Base-by-base conservation (phyloP, 2,888 invertebrate genomes). In the Ormia ochracea region DNA sequence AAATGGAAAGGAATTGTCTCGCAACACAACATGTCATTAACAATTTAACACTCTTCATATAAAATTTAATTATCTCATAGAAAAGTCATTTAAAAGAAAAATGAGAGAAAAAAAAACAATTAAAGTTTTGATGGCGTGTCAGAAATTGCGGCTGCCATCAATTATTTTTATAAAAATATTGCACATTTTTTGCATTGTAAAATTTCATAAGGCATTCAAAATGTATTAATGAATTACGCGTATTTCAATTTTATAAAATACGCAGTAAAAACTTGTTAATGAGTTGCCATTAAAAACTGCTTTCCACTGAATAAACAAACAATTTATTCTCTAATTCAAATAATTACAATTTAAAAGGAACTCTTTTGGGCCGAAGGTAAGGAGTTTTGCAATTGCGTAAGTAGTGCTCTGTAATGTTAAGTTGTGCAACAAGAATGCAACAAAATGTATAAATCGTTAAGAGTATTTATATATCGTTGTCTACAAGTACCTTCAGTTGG, bases 401-500 rank as follows among this genome's bases (percentile, higher is more conserved):
- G n/a, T n/a, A n/a, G n/a, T n/a, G n/a, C n/a, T n/a, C n/a, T n/a
- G n/a, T n/a, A n/a, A n/a, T n/a, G n/a, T n/a, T n/a, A n/a, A n/a
- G n/a, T n/a, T n/a, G n/a, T n/a, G n/a, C n/a, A n/a, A n/a, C n/a
- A n/a, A n/a, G n/a, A n/a, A n/a, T n/a, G n/a, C n/a, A n/a, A n/a
- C n/a, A n/a, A n/a, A n/a, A n/a, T n/a, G n/a, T n/a, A n/a, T n/a
- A n/a, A n/a, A n/a, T n/a, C n/a, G 4, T 5, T 14, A 3, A 12
- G 3, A n/a, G n/a, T 36, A 36, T 36, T 36, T n/a, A 36, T 3
- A 2, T 36, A 36, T n/a, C 2, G 10, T 82, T 88, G 85, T n/a
- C n/a, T n/a, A n/a, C n/a, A n/a, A n/a, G n/a, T 89, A 93, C 93
- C 92, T 94, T 94, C 52, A 98, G 92, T 91, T 98, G 98, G 86